phyloP scores from a whole-genome alignment of 2,113 vertebrate genomes.

The Orcinus orca region DNA sequence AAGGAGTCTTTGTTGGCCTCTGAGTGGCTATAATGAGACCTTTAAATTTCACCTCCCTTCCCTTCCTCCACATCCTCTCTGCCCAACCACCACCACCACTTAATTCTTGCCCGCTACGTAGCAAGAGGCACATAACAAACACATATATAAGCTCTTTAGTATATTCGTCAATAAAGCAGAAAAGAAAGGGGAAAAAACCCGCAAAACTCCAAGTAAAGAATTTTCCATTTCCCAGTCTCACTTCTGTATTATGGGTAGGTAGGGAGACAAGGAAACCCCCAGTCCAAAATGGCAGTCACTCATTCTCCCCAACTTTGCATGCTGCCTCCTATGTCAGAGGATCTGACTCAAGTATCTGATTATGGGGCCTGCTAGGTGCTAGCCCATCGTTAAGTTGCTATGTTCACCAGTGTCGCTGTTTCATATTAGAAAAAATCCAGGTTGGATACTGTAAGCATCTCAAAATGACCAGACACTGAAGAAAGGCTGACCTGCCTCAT shows the following conservation, averaged over 20 bases:
- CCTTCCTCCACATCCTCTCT: background rate
- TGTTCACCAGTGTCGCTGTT: background rate
- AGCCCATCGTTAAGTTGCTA: background rate
- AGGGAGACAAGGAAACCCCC: background rate
- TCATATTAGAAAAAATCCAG: conserved; percentile 7
- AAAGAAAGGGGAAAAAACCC: background rate
- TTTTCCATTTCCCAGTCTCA: background rate
- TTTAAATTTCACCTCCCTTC: conserved; percentile 22
- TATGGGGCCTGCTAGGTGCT: background rate
- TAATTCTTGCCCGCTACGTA: background rate
- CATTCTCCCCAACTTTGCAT: background rate
- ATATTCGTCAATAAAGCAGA: conserved; percentile 14
- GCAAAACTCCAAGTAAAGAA: background rate
- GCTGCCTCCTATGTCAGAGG: background rate
- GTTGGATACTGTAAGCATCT: background rate
- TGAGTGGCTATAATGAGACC: conserved; percentile 24
- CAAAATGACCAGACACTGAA: conserved; percentile 22
- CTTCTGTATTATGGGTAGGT: background rate
- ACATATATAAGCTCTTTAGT: background rate
- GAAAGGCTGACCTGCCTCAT: background rate
- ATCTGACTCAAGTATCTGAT: background rate
- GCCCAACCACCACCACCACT: too few relatives aligned
- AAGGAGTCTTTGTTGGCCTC: background rate
- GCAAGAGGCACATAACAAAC: background rate
- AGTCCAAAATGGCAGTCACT: background rate